phyloP scores from a whole-genome alignment of 2,797 vertebrate genomes.

The Echiichthys vipera region DNA sequence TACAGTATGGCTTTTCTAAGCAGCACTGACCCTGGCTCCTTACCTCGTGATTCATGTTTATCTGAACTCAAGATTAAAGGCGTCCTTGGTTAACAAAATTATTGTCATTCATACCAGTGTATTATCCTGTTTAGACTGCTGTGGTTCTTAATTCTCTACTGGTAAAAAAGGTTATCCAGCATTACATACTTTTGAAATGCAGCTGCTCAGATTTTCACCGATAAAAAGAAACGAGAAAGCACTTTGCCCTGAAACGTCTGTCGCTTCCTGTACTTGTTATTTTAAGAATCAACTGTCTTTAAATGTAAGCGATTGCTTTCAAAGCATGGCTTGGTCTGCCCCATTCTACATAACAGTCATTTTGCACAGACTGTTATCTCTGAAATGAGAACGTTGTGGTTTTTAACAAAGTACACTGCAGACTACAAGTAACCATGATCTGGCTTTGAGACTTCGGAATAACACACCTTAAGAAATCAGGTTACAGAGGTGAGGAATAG shows the following conservation, averaged over 20 bases:
- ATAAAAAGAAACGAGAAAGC: constrained; percentile 3
- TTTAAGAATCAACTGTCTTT: constrained; percentile 36
- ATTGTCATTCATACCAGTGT: neutral
- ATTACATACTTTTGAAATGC: neutral
- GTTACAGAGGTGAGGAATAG: neutral
- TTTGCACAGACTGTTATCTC: constrained; percentile 26
- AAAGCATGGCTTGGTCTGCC: constrained; percentile 26
- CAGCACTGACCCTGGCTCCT: neutral
- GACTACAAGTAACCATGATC: constrained; percentile 1
- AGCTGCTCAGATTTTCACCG: constrained; percentile 5
- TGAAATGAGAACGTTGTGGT: constrained; percentile 16
- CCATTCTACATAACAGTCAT: constrained; percentile 12
- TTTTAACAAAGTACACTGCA: constrained; percentile 20
- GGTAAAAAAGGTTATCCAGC: neutral
- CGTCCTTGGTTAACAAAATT: neutral
- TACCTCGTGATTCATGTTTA: neutral
- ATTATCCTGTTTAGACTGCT: neutral
- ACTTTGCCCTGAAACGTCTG: constrained; percentile 1
- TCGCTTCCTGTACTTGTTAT: constrained; percentile 15
- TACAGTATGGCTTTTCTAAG: neutral
- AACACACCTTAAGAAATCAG: constrained; percentile 2
- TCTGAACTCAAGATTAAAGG: neutral
- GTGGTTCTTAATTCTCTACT: neutral
- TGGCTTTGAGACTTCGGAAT: constrained; percentile 15
- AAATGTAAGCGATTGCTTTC: constrained; percentile 35